phyloP scores from a whole-genome alignment of 1,140 invertebrate species.

The Apis dorsata region DNA sequence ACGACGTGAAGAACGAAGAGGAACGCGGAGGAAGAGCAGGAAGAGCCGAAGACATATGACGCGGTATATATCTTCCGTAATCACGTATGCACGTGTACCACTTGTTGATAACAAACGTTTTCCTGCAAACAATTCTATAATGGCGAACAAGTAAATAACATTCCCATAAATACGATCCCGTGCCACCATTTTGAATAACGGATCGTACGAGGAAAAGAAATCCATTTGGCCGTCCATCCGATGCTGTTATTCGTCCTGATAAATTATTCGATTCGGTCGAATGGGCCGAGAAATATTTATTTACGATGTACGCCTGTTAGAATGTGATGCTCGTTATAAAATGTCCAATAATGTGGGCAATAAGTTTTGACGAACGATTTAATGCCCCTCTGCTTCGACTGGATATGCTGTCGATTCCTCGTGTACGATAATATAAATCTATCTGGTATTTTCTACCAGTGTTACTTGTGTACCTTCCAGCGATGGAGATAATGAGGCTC shows the following conservation, averaged over 20 bases:
- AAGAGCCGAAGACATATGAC: conserved; percentile 9
- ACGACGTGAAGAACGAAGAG: neutral
- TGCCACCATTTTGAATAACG: conserved; percentile 11
- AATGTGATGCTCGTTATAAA: conserved; percentile 35
- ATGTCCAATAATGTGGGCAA: conserved; percentile 2
- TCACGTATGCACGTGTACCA: conserved; percentile 21
- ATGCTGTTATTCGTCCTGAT: neutral
- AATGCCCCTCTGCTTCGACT: conserved; percentile 17
- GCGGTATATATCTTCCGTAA: conserved; percentile 1
- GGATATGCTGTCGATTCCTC: neutral
- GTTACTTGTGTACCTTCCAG: conserved; percentile 4
- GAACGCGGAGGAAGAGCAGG: neutral
- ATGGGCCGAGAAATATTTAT: neutral
- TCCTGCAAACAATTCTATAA: conserved; percentile 15
- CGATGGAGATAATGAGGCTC: conserved; percentile 3
- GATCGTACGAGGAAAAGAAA: conserved; percentile 3
- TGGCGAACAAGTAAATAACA: conserved; percentile 16
- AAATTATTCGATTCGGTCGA: neutral
- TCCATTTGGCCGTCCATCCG: neutral
- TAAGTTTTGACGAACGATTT: conserved; percentile 37
- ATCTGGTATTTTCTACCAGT: conserved; percentile 3
- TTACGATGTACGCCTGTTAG: conserved; percentile 25
- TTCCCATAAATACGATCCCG: conserved; percentile 11
- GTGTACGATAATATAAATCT: conserved; percentile 47
- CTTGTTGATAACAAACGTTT: conserved; percentile 26